These are phyloP conservation scores for Cephalopterus ornatus DNA, from an alignment of 2,113 vertebrate genomes.

Conservation along the genomic window DNA sequence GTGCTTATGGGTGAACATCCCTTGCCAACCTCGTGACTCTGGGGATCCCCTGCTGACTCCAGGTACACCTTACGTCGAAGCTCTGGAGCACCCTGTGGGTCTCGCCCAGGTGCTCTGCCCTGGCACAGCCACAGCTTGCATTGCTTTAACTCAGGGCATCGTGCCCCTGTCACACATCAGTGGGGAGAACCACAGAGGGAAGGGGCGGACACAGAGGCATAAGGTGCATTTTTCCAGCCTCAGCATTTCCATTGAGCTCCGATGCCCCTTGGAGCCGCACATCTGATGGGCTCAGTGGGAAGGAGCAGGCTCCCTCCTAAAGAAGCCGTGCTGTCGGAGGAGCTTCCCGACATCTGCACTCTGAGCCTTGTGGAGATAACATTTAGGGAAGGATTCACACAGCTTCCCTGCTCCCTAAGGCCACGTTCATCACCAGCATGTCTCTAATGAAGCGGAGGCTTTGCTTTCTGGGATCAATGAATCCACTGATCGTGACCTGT, in stretches of 20 bases:
- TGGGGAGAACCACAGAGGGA: not conserved
- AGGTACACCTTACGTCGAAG: rapidly evolving
- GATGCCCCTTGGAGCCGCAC: rapidly evolving
- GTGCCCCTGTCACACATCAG: not conserved
- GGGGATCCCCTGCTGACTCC: not conserved
- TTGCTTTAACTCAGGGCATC: not conserved
- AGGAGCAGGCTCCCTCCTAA: not conserved
- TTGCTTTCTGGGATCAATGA: conserved; percentile 62
- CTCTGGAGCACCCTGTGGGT: not conserved
- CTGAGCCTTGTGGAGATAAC: not conserved
- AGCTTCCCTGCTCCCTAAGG: not conserved
- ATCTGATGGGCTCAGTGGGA: not conserved
- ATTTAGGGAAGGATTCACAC: conserved; percentile 18
- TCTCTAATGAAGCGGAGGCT: conserved; percentile 38
- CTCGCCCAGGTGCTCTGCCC: not conserved
- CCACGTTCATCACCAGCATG: not conserved
- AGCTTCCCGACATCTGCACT: not conserved
- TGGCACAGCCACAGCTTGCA: not conserved
- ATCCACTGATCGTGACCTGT: conserved; percentile 46
- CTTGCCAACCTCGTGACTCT: not conserved
- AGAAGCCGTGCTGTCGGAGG: not conserved
- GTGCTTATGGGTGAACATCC: not conserved
- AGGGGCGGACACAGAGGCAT: not conserved
- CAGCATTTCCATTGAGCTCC: not conserved
- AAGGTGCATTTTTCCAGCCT: not conserved